Conservation (phyloP, 2,888 invertebrate genomes). For the Rhogogaster chlorosoma region DNA sequence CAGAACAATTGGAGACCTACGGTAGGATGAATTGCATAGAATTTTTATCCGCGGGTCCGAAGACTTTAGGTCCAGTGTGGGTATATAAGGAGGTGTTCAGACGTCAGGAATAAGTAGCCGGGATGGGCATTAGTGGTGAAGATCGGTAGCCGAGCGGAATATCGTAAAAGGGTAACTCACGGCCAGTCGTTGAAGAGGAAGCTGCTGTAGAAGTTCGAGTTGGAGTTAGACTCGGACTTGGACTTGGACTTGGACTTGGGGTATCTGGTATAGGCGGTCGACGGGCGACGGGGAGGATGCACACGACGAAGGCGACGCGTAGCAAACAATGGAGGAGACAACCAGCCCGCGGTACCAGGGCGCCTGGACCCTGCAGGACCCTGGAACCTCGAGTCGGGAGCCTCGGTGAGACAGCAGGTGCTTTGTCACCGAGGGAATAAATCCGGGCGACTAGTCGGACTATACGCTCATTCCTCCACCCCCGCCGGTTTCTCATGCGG, state of each 20-base stretch:
- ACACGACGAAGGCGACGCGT: conserved; percentile 69
- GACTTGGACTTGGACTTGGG: conserved; percentile 76
- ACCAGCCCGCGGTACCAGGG: conserved; percentile 58
- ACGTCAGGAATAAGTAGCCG: conserved; percentile 8
- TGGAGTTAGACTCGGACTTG: conserved; percentile 76
- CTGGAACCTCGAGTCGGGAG: conserved; percentile 60
- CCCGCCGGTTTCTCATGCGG: conserved; percentile 58
- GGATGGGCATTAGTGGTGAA: conserved; percentile 11
- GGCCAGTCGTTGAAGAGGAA: conserved; percentile 40
- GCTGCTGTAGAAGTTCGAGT: conserved; percentile 70
- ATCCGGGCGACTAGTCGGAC: conserved; percentile 63
- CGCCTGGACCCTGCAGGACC: conserved; percentile 53
- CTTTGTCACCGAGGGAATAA: conserved; percentile 76
- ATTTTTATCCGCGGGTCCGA: neutral
- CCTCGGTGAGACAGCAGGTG: conserved; percentile 74
- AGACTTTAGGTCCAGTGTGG: neutral
- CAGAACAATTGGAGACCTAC: conserved; percentile 16
- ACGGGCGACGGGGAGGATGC: conserved; percentile 71
- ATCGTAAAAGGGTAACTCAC: conserved; percentile 51
- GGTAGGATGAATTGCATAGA: neutral
- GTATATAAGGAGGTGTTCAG: neutral
- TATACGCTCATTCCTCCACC: conserved; percentile 62
- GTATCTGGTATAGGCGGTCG: conserved; percentile 78
- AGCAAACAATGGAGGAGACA: conserved; percentile 53
- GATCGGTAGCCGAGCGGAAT: conserved; percentile 37